A percentile compares a stretch with the other conserved stretches of the same genome.
phyloP scores from a whole-genome alignment of 2,888 invertebrate species.

The Strigamia transsilvanica region DNA sequence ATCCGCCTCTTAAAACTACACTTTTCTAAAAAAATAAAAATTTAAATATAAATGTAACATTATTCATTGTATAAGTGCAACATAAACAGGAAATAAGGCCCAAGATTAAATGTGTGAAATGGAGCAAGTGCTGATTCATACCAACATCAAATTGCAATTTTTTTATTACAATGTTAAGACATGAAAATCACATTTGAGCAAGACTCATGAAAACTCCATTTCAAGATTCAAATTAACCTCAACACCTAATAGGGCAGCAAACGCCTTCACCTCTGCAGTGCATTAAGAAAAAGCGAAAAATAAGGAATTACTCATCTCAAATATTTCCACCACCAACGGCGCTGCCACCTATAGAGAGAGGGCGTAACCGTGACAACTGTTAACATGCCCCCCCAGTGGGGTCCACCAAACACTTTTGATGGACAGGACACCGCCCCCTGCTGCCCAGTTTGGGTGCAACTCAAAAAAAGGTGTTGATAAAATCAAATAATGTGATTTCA shows the following conservation, averaged over 20 bases:
- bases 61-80: no score
- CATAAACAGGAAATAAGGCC: neutral
- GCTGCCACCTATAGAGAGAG: slow-evolving; percentile 37
- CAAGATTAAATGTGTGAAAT: neutral
- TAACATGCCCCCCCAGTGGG: slow-evolving; percentile 34
- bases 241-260: neutral
- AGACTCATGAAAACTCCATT: neutral
- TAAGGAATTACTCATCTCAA: neutral
- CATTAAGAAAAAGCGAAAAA: slow-evolving; percentile 12
- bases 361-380: slow-evolving; percentile 37
- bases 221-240: slow-evolving; percentile 22
- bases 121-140: slow-evolving; percentile 16
- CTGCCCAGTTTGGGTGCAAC: slow-evolving; percentile 41
- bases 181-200: no score
- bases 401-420: slow-evolving; percentile 16
- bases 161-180: neutral
- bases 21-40: neutral
- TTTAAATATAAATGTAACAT: neutral
- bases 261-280: neutral
- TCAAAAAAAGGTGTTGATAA: slow-evolving; percentile 40
- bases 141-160: neutral
- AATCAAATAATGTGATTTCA: slow-evolving; percentile 43
- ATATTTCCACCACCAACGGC: slow-evolving; percentile 5
- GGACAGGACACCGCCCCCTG: slow-evolving; percentile 33
- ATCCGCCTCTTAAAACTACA: no score